phyloP scores from a whole-genome alignment of 1,140 invertebrate genomes.

The Himalopsyche phryganea region DNA sequence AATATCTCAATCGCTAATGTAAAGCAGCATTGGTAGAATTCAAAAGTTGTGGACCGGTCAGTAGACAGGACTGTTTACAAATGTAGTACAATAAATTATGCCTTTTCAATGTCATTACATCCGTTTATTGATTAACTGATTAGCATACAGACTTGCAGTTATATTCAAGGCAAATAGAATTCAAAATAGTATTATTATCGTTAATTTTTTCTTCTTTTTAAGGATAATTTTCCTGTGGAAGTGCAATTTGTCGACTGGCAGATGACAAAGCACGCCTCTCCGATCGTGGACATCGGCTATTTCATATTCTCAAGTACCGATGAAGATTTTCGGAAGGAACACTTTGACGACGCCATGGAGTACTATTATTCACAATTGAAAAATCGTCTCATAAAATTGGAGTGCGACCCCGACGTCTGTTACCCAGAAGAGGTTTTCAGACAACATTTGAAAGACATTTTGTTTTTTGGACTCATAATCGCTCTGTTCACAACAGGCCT shows the following conservation, averaged over 20 bases:
- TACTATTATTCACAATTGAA: slow-evolving; percentile 52
- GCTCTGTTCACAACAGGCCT: slow-evolving; percentile 6
- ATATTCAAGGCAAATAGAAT: too few species aligned
- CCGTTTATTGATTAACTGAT: too few species aligned
- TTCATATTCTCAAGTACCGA: slow-evolving; percentile 53
- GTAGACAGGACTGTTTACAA: too few species aligned
- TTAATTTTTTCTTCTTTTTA: slow-evolving; percentile 24
- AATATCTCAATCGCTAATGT: too few species aligned
- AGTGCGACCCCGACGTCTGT: slow-evolving; percentile 13
- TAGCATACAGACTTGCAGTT: too few species aligned
- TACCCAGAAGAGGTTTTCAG: slow-evolving; percentile 21
- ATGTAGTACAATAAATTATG: not conserved
- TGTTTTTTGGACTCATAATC: slow-evolving; percentile 18
- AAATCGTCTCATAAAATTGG: slow-evolving; percentile 2
- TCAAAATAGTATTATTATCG: too few species aligned
- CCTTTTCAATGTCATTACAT: not conserved
- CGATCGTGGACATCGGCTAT: slow-evolving; percentile 53
- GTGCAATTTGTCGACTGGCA: slow-evolving; percentile 54
- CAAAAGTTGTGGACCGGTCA: too few species aligned
- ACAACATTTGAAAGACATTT: slow-evolving; percentile 14
- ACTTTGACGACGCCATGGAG: slow-evolving; percentile 46
- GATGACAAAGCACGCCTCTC: slow-evolving; percentile 48
- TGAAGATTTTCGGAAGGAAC: slow-evolving; percentile 40
- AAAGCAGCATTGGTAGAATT: too few species aligned
- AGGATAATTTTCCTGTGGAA: slow-evolving; percentile 39